phyloP scores from a whole-genome alignment of 2,888 invertebrate genomes.

The Lepas anatifera region DNA sequence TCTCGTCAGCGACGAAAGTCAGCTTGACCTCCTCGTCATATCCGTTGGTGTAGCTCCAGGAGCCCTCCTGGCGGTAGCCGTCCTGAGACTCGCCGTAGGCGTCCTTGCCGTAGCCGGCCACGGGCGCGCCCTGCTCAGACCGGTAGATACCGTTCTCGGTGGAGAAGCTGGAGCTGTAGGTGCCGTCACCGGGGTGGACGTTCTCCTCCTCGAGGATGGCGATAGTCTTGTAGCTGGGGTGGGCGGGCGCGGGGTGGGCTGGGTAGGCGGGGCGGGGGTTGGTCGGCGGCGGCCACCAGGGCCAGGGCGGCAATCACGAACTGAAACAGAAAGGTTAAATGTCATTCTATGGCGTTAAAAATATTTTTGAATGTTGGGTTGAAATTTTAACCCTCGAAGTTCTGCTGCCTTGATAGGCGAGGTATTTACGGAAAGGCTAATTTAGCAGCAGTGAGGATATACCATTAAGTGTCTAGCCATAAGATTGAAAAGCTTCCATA shows the following conservation, averaged over 20 bases:
- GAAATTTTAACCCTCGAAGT: too few relatives aligned
- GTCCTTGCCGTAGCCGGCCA: background rate
- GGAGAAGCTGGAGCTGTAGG: background rate
- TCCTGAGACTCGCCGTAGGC: background rate
- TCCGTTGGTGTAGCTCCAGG: background rate
- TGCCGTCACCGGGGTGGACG: background rate
- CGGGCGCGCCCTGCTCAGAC: background rate
- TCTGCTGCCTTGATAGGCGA: too few relatives aligned
- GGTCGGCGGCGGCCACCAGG: background rate
- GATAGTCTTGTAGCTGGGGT: background rate
- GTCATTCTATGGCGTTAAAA: too few relatives aligned
- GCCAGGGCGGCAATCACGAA: background rate
- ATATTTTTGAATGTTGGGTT: too few relatives aligned
- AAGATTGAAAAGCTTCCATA: too few relatives aligned
- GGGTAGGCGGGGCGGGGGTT: background rate
- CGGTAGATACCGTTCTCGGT: background rate
- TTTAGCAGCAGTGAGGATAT: too few relatives aligned
- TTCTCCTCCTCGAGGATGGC: background rate
- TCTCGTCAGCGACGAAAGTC: background rate
- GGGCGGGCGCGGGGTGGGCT: background rate
- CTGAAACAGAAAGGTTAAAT: too few relatives aligned
- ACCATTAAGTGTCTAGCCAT: too few relatives aligned
- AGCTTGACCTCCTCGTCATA: background rate
- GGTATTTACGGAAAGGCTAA: too few relatives aligned
- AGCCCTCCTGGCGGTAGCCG: background rate